Conservation (phyloP, 2,888 invertebrate genomes). For the Nymphalis urticae region DNA sequence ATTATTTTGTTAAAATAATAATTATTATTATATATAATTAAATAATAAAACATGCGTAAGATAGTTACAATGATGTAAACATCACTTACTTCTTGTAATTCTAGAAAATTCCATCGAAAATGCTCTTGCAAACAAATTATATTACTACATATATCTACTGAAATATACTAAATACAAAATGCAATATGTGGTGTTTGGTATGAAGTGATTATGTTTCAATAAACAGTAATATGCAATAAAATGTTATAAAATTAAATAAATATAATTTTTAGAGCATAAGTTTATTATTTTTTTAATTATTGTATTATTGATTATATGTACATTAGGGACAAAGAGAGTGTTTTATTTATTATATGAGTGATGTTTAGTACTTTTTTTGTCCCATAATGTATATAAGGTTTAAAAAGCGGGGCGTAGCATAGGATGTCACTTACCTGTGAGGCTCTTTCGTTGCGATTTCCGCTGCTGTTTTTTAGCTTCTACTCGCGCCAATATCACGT, state of each 20-base stretch:
- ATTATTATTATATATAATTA: neutral
- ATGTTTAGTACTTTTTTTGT: constrained; percentile 40
- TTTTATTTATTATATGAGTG: no score
- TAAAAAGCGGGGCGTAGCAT: constrained; percentile 68
- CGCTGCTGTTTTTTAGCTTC: constrained; percentile 95
- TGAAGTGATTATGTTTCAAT: constrained; percentile 18
- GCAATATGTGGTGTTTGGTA: constrained; percentile 24
- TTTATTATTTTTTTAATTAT: constrained; percentile 14
- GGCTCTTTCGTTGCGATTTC: constrained; percentile 88
- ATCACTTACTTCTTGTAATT: constrained; percentile 23
- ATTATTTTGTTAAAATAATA: constrained; percentile 13
- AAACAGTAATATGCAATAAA: neutral
- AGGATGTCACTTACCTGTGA: constrained; percentile 89
- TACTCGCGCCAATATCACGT: constrained; percentile 75
- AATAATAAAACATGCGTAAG: constrained; percentile 26
- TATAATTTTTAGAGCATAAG: constrained; percentile 10
- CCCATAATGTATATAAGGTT: constrained; percentile 63
- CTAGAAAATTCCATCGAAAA: constrained; percentile 16
- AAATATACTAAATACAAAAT: constrained; percentile 20
- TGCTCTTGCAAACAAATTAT: constrained; percentile 11
- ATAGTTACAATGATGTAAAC: constrained; percentile 16
- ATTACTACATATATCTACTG: constrained; percentile 14
- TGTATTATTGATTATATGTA: constrained; percentile 18
- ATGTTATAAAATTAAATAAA: neutral
- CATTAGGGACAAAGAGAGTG: constrained; percentile 11